Percentiles rank a stretch among this genome's conserved stretches.
phyloP scores from a whole-genome alignment of 30 jellyfish, hydroid and myxozoan genomes.

The Catostylus mosaicus region DNA sequence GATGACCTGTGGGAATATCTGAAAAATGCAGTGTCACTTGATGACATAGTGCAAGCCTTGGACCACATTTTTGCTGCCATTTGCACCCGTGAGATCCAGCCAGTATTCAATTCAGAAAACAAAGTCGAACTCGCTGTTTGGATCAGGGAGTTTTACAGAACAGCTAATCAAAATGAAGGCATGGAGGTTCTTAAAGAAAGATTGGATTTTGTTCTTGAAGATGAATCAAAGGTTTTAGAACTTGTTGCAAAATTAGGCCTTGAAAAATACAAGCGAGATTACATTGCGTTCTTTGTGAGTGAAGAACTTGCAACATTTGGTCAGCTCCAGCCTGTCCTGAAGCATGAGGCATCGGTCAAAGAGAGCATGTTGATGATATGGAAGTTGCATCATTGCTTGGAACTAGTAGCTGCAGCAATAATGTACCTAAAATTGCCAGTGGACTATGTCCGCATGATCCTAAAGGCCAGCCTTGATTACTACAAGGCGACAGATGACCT shows the following conservation, averaged over 20 bases:
- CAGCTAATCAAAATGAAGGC: slow-evolving; percentile 17
- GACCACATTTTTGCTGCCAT: slow-evolving; percentile 52
- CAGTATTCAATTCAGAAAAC: slow-evolving; percentile 56
- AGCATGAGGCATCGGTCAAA: not conserved
- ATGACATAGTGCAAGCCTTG: slow-evolving; percentile 17
- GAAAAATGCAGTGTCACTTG: slow-evolving; percentile 28
- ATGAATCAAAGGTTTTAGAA: slow-evolving; percentile 17
- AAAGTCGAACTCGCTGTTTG: slow-evolving; percentile 40
- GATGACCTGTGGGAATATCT: slow-evolving; percentile 65
- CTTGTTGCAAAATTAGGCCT: slow-evolving; percentile 64
- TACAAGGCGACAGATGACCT: not conserved
- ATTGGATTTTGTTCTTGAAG: slow-evolving; percentile 18
- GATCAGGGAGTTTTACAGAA: slow-evolving; percentile 59
- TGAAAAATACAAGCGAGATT: slow-evolving; percentile 42
- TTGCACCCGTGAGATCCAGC: slow-evolving; percentile 61
- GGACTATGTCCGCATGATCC: slow-evolving; percentile 50
- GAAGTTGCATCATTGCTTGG: slow-evolving; percentile 69
- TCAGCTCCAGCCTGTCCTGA: slow-evolving; percentile 56
- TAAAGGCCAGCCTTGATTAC: slow-evolving; percentile 57
- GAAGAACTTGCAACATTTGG: slow-evolving; percentile 70
- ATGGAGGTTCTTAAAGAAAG: slow-evolving; percentile 29
- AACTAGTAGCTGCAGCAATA: slow-evolving; percentile 44
- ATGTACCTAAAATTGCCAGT: slow-evolving; percentile 12
- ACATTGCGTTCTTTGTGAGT: slow-evolving; percentile 44
- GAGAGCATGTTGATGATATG: slow-evolving; percentile 32